A percentile compares a stretch with the other conserved stretches of the same genome.
Evolutionary conservation across 2,888 invertebrate genomes (phyloP).

Genomic region (Latrodectus elegans): DNA sequence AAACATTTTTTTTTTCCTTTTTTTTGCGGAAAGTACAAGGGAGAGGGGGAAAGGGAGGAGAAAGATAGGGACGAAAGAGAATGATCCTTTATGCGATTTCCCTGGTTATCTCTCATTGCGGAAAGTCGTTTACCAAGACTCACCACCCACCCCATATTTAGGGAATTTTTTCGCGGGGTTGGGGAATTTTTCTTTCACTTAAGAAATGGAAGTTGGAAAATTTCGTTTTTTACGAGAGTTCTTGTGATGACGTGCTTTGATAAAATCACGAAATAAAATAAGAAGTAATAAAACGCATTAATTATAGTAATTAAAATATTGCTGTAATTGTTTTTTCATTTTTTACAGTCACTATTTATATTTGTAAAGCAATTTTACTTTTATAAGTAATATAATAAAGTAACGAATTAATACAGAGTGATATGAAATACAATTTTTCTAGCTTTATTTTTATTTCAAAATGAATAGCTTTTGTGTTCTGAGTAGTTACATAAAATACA

Average conservation of each 20-base stretch:
- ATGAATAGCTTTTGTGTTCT: too few relatives aligned
- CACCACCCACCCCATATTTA: conserved; percentile 7
- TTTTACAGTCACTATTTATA: too few relatives aligned
- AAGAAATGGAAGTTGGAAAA: background rate
- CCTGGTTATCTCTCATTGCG: conserved; percentile 28
- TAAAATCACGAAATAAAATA: too few relatives aligned
- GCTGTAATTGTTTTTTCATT: too few relatives aligned
- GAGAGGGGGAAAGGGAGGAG: background rate
- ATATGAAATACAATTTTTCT: too few relatives aligned
- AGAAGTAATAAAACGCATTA: too few relatives aligned
- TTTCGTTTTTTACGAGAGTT: background rate
- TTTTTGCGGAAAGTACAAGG: background rate
- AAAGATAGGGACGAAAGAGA: conserved; percentile 27
- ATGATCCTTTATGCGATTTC: conserved; percentile 46
- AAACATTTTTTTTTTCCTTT: background rate
- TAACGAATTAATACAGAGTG: too few relatives aligned
- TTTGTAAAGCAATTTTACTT: too few relatives aligned
- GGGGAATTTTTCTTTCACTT: conserved; percentile 8
- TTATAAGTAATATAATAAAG: too few relatives aligned
- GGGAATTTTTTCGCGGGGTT: conserved; percentile 1
- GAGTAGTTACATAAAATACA: too few relatives aligned
- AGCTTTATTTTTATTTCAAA: too few relatives aligned
- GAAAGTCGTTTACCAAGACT: conserved; percentile 22
- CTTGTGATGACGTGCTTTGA: background rate
- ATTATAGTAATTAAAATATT: too few relatives aligned